These are phyloP conservation scores for Drosophila kikkawai DNA, from an alignment of 1,140 invertebrate genomes.

Conservation along the genomic window DNA sequence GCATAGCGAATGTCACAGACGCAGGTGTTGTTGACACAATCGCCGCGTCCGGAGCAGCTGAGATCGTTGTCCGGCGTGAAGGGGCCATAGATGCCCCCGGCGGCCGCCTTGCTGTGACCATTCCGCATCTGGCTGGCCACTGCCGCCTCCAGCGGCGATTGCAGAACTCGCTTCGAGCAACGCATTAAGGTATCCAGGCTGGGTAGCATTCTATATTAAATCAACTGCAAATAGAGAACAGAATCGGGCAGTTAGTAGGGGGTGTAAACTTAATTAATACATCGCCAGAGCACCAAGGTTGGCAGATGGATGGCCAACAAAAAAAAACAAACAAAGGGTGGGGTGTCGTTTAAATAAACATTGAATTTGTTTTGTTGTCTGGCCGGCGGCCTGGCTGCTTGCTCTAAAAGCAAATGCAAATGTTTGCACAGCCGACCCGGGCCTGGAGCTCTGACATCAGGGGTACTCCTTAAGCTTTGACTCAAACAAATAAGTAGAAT, in stretches of 20 bases:
- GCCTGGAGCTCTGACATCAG: slow-evolving; percentile 8
- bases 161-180: slow-evolving; percentile 83
- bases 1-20: slow-evolving; percentile 93
- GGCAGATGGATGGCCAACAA: slow-evolving; percentile 29
- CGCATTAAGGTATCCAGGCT: slow-evolving; percentile 83
- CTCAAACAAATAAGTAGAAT: neutral
- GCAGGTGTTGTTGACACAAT: slow-evolving; percentile 96
- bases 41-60: slow-evolving; percentile 90
- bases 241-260: neutral
- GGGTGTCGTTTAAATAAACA: slow-evolving; percentile 71
- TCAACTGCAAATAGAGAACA: slow-evolving; percentile 64
- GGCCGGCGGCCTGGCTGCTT: slow-evolving; percentile 10
- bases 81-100: slow-evolving; percentile 57
- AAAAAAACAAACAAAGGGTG: slow-evolving; percentile 10
- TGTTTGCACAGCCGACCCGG: slow-evolving; percentile 35
- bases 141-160: slow-evolving; percentile 63
- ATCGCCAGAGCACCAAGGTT: slow-evolving; percentile 33
- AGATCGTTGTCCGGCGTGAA: slow-evolving; percentile 71
- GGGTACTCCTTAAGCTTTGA: slow-evolving; percentile 11
- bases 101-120: slow-evolving; percentile 64
- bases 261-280: slow-evolving; percentile 55
- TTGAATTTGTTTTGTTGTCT: slow-evolving; percentile 53
- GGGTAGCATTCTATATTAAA: slow-evolving; percentile 81
- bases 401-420: slow-evolving; percentile 77
- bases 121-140: slow-evolving; percentile 57